phyloP scores from a whole-genome alignment of 1,140 invertebrate genomes.

The Lycorma delicatula region DNA sequence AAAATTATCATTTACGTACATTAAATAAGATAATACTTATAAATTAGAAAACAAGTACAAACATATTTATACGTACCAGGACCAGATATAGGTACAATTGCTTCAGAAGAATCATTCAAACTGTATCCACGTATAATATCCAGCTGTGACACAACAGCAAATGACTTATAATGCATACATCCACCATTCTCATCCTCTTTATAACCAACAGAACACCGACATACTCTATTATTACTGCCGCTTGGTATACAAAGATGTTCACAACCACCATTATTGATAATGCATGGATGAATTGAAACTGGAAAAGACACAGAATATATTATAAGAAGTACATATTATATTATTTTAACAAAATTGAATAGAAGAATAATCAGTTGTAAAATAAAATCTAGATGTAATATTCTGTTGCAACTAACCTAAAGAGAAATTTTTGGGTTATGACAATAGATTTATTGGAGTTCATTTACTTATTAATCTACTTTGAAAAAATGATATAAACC shows the following conservation, averaged over 20 bases:
- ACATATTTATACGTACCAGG: conserved; percentile 40
- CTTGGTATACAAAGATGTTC: conserved; percentile 87
- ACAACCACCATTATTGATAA: conserved; percentile 80
- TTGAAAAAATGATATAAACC: conserved; percentile 1
- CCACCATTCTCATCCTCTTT: conserved; percentile 56
- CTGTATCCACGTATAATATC: conserved; percentile 82
- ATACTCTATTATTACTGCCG: conserved; percentile 56
- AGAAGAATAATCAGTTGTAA: too few relatives aligned
- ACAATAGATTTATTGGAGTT: too few relatives aligned
- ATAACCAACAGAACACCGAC: conserved; percentile 83
- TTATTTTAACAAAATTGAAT: too few relatives aligned
- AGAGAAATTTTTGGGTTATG: too few relatives aligned
- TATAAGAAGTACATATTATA: too few relatives aligned
- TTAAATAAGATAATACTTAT: too few relatives aligned
- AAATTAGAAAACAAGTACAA: conserved; percentile 1
- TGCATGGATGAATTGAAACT: conserved; percentile 85
- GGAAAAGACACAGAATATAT: too few relatives aligned
- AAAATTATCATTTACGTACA: not conserved
- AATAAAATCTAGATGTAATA: too few relatives aligned
- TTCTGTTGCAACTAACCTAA: too few relatives aligned
- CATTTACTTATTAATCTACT: too few relatives aligned
- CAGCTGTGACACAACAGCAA: conserved; percentile 83
- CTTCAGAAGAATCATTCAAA: conserved; percentile 73
- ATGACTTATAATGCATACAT: conserved; percentile 78
- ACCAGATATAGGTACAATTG: conserved; percentile 90